These are phyloP conservation scores for Ernsta delagoae DNA, from an alignment of 2,888 invertebrate species.

Conservation along the genomic window DNA sequence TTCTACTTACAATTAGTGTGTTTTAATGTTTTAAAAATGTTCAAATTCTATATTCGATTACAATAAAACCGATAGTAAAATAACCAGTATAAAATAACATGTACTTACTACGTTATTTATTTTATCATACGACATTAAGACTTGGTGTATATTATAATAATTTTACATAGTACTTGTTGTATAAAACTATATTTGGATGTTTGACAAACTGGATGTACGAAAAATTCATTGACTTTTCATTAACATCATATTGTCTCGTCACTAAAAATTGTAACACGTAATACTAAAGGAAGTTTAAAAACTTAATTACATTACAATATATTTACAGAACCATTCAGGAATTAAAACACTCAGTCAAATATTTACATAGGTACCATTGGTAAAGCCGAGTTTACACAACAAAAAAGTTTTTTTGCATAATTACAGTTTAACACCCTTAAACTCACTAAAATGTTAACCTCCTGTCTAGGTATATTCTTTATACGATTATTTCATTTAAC, in stretches of 20 bases:
- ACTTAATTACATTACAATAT: slow-evolving; percentile 21
- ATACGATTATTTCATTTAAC: too few species aligned
- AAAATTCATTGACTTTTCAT: slow-evolving; percentile 5
- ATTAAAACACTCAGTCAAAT: slow-evolving; percentile 27
- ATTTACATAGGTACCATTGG: slow-evolving; percentile 22
- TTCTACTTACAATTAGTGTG: slow-evolving; percentile 8
- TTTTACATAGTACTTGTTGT: slow-evolving; percentile 5
- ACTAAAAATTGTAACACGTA: slow-evolving; percentile 13
- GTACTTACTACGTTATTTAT: slow-evolving; percentile 1
- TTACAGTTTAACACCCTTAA: too few species aligned
- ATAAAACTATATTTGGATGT: slow-evolving; percentile 36
- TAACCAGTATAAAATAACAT: slow-evolving; percentile 18
- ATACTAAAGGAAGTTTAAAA: slow-evolving; percentile 31
- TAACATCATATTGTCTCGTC: slow-evolving; percentile 30
- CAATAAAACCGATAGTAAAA: slow-evolving; percentile 24
- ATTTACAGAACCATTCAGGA: slow-evolving; percentile 26
- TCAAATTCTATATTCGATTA: slow-evolving; percentile 18
- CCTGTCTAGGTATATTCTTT: too few species aligned
- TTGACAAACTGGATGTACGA: slow-evolving; percentile 20
- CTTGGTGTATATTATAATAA: slow-evolving; percentile 8
- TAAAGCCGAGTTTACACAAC: background rate
- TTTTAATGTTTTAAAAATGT: slow-evolving; percentile 10
- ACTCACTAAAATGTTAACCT: too few species aligned
- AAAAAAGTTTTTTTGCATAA: too few species aligned
- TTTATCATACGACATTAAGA: slow-evolving; percentile 12